A percentile compares a stretch with the other conserved stretches of the same genome.
phyloP scores from a whole-genome alignment of 53 echinoderm and acorn worm genomes.

The Stichopus horrens region DNA sequence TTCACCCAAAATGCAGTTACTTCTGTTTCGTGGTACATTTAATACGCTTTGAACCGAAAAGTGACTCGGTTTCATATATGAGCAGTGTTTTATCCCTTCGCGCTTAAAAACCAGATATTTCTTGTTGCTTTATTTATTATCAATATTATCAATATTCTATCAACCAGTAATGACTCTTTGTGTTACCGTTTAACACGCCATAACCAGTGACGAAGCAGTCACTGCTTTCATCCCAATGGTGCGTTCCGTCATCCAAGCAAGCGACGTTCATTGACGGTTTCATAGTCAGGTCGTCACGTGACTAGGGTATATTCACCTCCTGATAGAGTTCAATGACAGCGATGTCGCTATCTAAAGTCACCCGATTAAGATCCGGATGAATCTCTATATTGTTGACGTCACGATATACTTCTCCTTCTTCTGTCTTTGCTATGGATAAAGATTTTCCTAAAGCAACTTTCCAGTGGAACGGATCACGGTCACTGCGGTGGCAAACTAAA shows the following conservation, averaged over 20 bases:
- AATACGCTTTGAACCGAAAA: no score
- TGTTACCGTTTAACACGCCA: constrained; percentile 19
- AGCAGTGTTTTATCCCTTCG: no score
- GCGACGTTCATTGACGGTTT: constrained; percentile 1
- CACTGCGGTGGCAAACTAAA: neutral
- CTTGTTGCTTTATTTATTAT: no score
- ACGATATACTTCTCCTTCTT: constrained; percentile 18
- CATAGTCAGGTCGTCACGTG: neutral
- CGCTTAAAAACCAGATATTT: no score
- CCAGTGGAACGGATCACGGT: constrained; percentile 5
- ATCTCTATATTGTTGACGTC: constrained; percentile 11
- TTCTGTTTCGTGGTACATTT: no score
- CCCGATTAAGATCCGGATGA: constrained; percentile 8
- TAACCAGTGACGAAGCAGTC: constrained; percentile 30
- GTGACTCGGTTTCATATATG: no score
- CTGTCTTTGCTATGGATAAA: neutral
- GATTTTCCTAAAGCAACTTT: constrained; percentile 31
- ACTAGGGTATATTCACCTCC: neutral
- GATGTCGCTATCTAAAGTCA: constrained; percentile 31
- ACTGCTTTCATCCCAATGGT: neutral
- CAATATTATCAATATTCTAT: no score
- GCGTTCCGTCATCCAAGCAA: constrained; percentile 16
- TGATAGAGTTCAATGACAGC: constrained; percentile 14
- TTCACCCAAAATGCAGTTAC: no score
- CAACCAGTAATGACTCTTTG: neutral